phyloP scores from a whole-genome alignment of 2,888 invertebrate genomes.

The Apamea monoglypha region DNA sequence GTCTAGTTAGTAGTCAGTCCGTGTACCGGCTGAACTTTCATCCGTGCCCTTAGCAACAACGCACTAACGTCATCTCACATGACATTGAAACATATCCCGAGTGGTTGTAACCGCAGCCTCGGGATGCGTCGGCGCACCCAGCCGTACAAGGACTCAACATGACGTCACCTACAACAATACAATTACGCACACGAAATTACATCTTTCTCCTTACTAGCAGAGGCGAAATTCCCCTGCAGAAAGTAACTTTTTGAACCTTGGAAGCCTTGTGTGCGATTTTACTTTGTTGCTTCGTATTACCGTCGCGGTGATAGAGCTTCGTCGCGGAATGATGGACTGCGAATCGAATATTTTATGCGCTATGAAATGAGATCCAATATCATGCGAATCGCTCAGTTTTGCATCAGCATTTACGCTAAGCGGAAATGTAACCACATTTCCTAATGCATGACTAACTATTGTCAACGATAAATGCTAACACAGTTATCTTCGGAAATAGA shows the following conservation, averaged over 20 bases:
- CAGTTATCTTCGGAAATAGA: conserved; percentile 58
- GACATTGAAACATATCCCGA: conserved; percentile 87
- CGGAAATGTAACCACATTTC: conserved; percentile 63
- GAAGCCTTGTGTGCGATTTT: conserved; percentile 67
- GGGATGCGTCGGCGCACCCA: conserved; percentile 84
- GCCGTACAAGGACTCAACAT: conserved; percentile 87
- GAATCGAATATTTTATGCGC: conserved; percentile 63
- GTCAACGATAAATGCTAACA: conserved; percentile 55
- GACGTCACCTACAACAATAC: conserved; percentile 80
- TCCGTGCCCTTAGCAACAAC: conserved; percentile 81
- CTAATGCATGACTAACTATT: conserved; percentile 56
- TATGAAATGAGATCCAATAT: conserved; percentile 62
- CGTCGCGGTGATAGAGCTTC: conserved; percentile 64
- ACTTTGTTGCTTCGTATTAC: conserved; percentile 66
- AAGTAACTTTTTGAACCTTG: conserved; percentile 61
- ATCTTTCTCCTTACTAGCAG: conserved; percentile 69
- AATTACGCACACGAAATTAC: conserved; percentile 67
- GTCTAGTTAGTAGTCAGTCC: conserved; percentile 16
- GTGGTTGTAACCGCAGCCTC: conserved; percentile 87
- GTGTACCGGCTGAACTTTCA: conserved; percentile 66
- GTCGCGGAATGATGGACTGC: conserved; percentile 64
- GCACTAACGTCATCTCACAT: conserved; percentile 75
- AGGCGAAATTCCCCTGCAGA: conserved; percentile 66
- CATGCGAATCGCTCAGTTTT: conserved; percentile 51
- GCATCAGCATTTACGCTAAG: conserved; percentile 42